Base-by-base conservation (phyloP, 2,888 invertebrate genomes). In the Anoncus sp. region DNA sequence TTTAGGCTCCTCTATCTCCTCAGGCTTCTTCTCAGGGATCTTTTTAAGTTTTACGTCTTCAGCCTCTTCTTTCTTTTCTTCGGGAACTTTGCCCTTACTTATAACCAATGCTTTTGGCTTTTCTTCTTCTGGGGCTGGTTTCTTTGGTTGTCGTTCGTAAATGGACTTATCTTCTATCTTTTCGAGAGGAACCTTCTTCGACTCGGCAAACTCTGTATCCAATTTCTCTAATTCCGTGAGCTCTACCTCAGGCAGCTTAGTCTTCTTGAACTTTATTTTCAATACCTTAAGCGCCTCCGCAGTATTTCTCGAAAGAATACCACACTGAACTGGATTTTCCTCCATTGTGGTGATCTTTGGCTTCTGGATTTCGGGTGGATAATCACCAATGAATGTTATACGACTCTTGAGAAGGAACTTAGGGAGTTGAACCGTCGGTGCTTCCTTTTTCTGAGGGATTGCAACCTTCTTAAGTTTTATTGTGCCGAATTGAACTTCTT, bases 371-470 rank as follows among this genome's bases (percentile, higher is more conserved):
- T 92, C 90, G 3, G 95, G 94, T 14, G 95, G 94, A 92, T 94
- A 96, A 77, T 94, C 94, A 59, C 92, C 92, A 1, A 92, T 89
- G 83, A 93, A 93, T 49, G 91, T 92, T n/a, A 96, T 95, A 81
- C 95, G 93, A 88, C 96, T 96, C 86, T 95, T 95, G 0, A 96
- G 91, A 86, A 95, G 92, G 65, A 95, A 92, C 89, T 95, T 95
- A 0, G 95, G 96, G 70, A 96, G 90, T 67, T 90, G 88, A 3
- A 91, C 85, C 9, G 89, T 81, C 40, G 90, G 84, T 7, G 88
- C 76, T 79, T 92, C 92, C 83, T 91, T 91, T 82, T 94, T 93
- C 10, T 93, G 92, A 79, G 92, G 91, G 10, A 91, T 89, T 20
- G 91, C 84, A 2, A 93, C 91, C 86, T 95, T 95, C 85, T 93